phyloP scores from a whole-genome alignment of 1,140 invertebrate species.

The Gonioctena quinquepunctata region DNA sequence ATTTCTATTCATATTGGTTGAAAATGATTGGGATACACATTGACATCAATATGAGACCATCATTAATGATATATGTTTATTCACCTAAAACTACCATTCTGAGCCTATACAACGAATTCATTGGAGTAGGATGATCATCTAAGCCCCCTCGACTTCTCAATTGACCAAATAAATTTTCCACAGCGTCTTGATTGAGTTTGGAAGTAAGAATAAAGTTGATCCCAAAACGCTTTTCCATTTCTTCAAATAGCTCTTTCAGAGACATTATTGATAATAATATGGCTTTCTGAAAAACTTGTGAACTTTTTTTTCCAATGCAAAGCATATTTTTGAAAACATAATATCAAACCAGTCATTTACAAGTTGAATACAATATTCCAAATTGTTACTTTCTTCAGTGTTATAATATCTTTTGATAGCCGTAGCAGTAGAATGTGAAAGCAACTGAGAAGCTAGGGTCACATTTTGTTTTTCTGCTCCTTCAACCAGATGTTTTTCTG shows the following conservation, averaged over 20 bases:
- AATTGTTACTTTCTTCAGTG: no score
- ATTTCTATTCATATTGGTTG: no score
- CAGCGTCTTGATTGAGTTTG: neutral
- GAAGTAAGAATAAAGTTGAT: neutral
- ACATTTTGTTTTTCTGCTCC: no score
- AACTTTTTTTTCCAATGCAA: neutral
- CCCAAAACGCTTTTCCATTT: neutral
- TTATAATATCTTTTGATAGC: no score
- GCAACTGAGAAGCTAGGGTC: no score
- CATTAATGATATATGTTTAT: no score
- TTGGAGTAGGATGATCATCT: neutral
- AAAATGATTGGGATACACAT: no score
- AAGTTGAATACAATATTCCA: no score
- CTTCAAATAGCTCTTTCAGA: neutral
- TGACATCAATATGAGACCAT: no score
- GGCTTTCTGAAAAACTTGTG: neutral
- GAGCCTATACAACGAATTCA: neutral
- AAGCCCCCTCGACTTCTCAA: neutral
- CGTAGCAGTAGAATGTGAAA: no score
- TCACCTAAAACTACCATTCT: neutral
- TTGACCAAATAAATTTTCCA: neutral
- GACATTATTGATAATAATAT: neutral
- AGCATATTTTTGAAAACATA: neutral
- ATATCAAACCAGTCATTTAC: no score
- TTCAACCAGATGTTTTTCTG: no score